These are phyloP conservation scores for Drosophila mimetica DNA, from an alignment of 2,888 invertebrate genomes.

Conservation along the genomic window DNA sequence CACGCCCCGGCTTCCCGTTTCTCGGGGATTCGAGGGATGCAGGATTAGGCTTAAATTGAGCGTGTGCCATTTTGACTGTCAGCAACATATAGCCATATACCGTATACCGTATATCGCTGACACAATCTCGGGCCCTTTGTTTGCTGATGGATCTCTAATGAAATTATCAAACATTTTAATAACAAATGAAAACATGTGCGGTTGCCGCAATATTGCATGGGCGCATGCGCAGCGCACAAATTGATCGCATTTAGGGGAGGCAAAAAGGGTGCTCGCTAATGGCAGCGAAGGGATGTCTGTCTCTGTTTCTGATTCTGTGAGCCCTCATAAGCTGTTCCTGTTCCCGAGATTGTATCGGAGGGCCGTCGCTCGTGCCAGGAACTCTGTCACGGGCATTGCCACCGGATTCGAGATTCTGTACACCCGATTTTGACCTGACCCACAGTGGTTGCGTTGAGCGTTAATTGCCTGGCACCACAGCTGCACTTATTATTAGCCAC, in stretches of 20 bases:
- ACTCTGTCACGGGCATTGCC: slow-evolving; percentile 67
- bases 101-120: slow-evolving; percentile 29
- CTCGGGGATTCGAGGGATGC: slow-evolving; percentile 12
- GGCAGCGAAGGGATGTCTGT: slow-evolving; percentile 21
- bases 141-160: slow-evolving; percentile 72
- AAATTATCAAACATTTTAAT: slow-evolving; percentile 83
- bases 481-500: slow-evolving; percentile 49
- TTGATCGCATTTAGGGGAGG: slow-evolving; percentile 29
- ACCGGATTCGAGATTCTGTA: slow-evolving; percentile 1
- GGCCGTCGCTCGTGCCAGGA: slow-evolving; percentile 62
- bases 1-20: slow-evolving; percentile 55
- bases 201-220: slow-evolving; percentile 72
- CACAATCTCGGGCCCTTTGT: slow-evolving; percentile 43
- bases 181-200: slow-evolving; percentile 84
- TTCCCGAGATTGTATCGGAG: slow-evolving; percentile 56
- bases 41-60: slow-evolving; percentile 84
- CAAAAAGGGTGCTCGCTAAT: slow-evolving; percentile 32
- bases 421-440: slow-evolving; percentile 12
- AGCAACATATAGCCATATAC: slow-evolving; percentile 39
- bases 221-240: slow-evolving; percentile 49
- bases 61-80: slow-evolving; percentile 67
- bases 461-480: slow-evolving; percentile 47
- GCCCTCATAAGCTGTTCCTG: slow-evolving; percentile 63
- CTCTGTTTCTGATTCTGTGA: slow-evolving; percentile 20
- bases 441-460: slow-evolving; percentile 26